Evolutionary conservation across 2,113 vertebrate species (phyloP).

Genomic region (Columba janthina): DNA sequence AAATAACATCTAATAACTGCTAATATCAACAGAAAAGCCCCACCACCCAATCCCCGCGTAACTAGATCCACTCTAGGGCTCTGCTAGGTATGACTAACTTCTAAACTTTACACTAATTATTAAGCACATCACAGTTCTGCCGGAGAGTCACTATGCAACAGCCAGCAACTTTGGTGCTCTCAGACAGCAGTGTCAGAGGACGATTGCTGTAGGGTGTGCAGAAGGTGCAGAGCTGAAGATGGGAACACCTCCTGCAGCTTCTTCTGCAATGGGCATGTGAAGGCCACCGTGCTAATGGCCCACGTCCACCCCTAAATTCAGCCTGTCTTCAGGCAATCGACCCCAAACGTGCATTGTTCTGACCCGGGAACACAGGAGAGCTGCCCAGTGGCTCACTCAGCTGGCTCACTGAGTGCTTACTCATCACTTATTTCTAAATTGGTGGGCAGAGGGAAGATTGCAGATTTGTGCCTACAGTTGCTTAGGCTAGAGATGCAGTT

Average conservation of each 20-base stretch:
- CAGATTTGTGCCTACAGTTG: background rate
- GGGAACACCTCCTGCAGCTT: background rate
- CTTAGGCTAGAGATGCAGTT: background rate
- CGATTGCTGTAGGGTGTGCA: fast-evolving
- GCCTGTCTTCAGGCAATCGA: fast-evolving
- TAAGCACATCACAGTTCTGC: background rate
- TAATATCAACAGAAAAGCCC: background rate
- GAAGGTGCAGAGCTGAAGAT: background rate
- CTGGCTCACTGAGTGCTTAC: background rate
- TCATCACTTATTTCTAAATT: background rate
- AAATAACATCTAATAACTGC: background rate
- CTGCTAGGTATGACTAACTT: background rate
- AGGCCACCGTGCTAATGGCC: background rate
- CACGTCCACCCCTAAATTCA: background rate
- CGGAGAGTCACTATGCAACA: background rate
- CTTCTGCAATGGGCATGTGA: background rate
- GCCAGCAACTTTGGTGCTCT: background rate
- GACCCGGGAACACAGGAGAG: background rate
- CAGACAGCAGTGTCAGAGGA: background rate
- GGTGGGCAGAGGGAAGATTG: background rate
- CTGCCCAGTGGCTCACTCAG: background rate
- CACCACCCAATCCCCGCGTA: background rate
- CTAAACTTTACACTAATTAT: background rate
- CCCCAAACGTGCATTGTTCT: fast-evolving
- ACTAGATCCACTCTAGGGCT: background rate